phyloP scores from a whole-genome alignment of 2,797 vertebrate species.

The Hemibagrus guttatus region DNA sequence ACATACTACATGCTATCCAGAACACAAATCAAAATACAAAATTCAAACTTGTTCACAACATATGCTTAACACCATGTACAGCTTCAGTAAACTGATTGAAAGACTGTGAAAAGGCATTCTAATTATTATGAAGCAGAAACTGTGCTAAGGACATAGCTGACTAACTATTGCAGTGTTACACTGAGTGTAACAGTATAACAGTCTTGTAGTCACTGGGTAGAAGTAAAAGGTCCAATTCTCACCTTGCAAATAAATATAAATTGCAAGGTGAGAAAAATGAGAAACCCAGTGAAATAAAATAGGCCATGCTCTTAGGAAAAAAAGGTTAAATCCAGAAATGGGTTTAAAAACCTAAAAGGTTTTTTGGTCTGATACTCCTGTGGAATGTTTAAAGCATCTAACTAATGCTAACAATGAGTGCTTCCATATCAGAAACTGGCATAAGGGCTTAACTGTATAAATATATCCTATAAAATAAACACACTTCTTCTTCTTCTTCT shows the following conservation, averaged over 20 bases:
- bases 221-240: constrained; percentile 5
- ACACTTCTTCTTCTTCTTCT: neutral
- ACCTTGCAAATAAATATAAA: neutral
- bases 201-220: neutral
- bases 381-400: neutral
- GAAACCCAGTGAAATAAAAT: constrained; percentile 3
- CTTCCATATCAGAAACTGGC: neutral
- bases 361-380: neutral
- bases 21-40: neutral
- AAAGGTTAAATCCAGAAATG: neutral
- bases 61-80: neutral
- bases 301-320: neutral
- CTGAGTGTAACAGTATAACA: constrained; percentile 1
- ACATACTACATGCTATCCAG: neutral
- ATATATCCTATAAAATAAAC: neutral
- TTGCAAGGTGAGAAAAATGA: neutral
- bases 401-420: neutral
- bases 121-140: constrained; percentile 30
- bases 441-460: neutral
- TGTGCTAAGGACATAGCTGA: constrained; percentile 8
- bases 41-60: neutral
- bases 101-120: constrained; percentile 3
- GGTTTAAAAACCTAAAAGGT: neutral
- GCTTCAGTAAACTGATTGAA: neutral
- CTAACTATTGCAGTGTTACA: constrained; percentile 20